Evolutionary conservation across 2,888 invertebrate species (phyloP).

Genomic region (Euzetes globulus): DNA sequence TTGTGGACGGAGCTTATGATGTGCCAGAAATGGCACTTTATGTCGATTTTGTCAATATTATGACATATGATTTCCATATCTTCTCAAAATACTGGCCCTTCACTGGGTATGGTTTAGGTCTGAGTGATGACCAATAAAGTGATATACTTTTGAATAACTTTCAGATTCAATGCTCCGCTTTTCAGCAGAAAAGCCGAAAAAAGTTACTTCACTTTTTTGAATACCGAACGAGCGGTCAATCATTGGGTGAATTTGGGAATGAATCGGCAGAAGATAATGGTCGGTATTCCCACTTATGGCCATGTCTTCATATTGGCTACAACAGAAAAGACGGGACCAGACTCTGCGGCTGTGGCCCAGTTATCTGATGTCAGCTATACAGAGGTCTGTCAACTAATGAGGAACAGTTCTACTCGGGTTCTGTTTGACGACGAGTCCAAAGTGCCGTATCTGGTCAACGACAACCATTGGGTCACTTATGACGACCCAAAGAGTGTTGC

Average conservation of each 20-base stretch:
- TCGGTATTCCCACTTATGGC: slow-evolving; percentile 81
- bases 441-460: slow-evolving; percentile 66
- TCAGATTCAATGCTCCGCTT: slow-evolving; percentile 62
- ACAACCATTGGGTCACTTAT: slow-evolving; percentile 72
- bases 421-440: slow-evolving; percentile 61
- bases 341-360: slow-evolving; percentile 62
- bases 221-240: slow-evolving; percentile 66
- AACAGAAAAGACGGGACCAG: slow-evolving; percentile 46
- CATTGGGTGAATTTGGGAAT: slow-evolving; percentile 70
- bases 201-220: slow-evolving; percentile 61
- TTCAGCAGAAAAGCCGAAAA: slow-evolving; percentile 57
- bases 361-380: slow-evolving; percentile 70
- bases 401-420: slow-evolving; percentile 38
- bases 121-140: slow-evolving; percentile 8
- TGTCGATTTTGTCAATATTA: slow-evolving; percentile 74
- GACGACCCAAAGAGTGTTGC: slow-evolving; percentile 64
- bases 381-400: slow-evolving; percentile 31
- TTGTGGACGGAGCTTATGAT: slow-evolving; percentile 69
- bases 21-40: slow-evolving; percentile 67
- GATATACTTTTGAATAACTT: slow-evolving; percentile 46
- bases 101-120: slow-evolving; percentile 54
- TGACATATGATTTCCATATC: slow-evolving; percentile 84
- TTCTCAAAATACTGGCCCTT: slow-evolving; percentile 56
- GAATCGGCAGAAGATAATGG: slow-evolving; percentile 65
- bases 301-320: slow-evolving; percentile 67